Base-by-base conservation (phyloP, 2,797 vertebrate genomes). In the Lemur catta region DNA sequence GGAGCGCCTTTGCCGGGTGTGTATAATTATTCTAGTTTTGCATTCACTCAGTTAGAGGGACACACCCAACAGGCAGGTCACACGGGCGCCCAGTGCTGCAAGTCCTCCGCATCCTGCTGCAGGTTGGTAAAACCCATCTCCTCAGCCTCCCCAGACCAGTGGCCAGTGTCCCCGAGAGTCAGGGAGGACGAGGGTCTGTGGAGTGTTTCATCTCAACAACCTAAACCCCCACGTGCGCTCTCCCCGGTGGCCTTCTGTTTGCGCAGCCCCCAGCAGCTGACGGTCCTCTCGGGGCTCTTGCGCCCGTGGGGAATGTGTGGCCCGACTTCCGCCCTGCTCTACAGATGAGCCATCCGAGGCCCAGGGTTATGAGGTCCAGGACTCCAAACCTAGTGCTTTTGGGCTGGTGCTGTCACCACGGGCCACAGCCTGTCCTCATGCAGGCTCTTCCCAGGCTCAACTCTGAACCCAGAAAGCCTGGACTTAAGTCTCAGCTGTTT, bases 1-100 rank as follows among this genome's bases (percentile, higher is more conserved):
- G 3, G 1, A 28, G 6, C 41, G 35, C 74, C 52, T 95, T 85
- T 90, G 61, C 87, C 46, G 1, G 80, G 57, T 89, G 69, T 91
- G 63, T 84, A 4, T 89, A 79, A 86, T 95, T 80, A 85, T 63
- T 75, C 63, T 92, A 41, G 92, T 91, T 97, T 97, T 91, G 67
- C 65, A 78, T 87, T 96, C 81, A 67, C 79, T 95, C 71, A 69
- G 12, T 92, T 96, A 76, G 41, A 43, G 86, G 7, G 18, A 48
- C 84, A 75, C 9, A 2, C 61, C 92, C 69, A 65, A 28, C 9
- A 48, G 61, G 38, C 67, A 43, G 65, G 48, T 91, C 50, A 43
- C 35, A 85, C 52, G 57, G 89, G 87, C 87, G 63, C 30, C 72
- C 59, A 33, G 69, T 38, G 48, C 52, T 43, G 3, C 41, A 18